Base-by-base conservation (phyloP, 1,140 invertebrate species). In the Proales similis region DNA sequence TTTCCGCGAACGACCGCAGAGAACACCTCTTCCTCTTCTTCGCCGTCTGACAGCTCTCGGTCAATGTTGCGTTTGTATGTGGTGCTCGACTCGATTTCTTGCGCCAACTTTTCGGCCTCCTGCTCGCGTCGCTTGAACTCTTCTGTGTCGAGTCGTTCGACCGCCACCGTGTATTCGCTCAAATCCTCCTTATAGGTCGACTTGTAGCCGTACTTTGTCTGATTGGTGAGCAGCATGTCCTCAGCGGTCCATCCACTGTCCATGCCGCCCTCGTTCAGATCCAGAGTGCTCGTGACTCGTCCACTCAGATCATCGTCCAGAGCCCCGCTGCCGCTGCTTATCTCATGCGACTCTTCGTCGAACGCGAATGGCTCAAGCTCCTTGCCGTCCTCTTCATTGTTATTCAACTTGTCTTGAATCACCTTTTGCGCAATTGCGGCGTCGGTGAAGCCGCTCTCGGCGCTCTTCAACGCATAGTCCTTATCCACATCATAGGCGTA, bases 21-120 rank as follows among this genome's bases (percentile, higher is more conserved):
- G 30, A 57, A 57, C n/a, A 42, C 51, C 11, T 42, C 36, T 57
- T 57, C 51, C 20, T 57, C 51, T 57, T 57, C 51, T 57, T 57
- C 51, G 30, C 45, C 45, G 4, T 57, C 51, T 30, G 26, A 42
- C n/a, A 57, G 32, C 32, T 57, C 51, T 14, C 32, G 39, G 36
- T 57, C 51, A 29, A 57, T 57, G 30, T 57, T 57, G n/a, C 36
- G 17, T 9, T 42, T 24, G 45, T 57, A 57, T 4, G 33, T 57
- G 27, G 33, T 20, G 11, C 26, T 30, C 30, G 36, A 42, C 19
- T 57, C 51, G 4, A 57, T 57, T 6, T 57, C 51, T 30, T 9
- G 7, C 1, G 51, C 51, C 20, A 57, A 19, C 26, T 57, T 57
- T 27, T 57, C 51, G 2, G 51, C 51, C 45, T 57, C 36, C 20